Evolutionary conservation across 1,140 invertebrate species (phyloP), one percentile per base, ranked within the genome.

Genomic region (Meloidogyne hapla): DNA sequence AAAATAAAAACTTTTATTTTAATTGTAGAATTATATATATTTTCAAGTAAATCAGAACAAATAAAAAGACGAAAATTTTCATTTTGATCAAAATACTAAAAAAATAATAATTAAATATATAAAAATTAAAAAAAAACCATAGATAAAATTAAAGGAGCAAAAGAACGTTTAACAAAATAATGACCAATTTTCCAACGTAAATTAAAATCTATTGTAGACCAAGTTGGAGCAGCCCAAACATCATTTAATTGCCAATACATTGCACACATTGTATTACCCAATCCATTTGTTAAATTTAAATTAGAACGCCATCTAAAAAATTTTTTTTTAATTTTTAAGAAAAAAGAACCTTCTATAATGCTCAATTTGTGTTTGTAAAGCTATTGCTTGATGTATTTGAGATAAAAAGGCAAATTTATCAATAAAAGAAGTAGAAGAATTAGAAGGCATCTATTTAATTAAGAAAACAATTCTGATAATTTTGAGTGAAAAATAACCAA

Each of bases 191-290:
- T 86, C 85, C 85, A 86, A 23, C 71, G 66, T 1, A 82, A 77
- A 72, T 87, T 77, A 61, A 83, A 86, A 69, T 86, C 93, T 79
- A 97, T 93, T 18, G 93, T 91, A 38, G 94, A 92, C 96, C 96
- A 99, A 5, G 94, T 94, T 0, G 96, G 94, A 12, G 94, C 95
- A 85, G 93, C 93, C 96, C 96, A 98, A 40, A 98, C 71, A 33
- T 73, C 71, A 15, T 21, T 98, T 1, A 99, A 88, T 87, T 99
- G 96, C 97, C 97, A 99, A 89, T 98, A 99, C 56, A 99, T 89
- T 18, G 95, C 94, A 18, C 96, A 96, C 93, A 96, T 98, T 0
- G 90, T 91, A 33, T 89, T 80, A 1, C 89, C 88, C 73, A 83
- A 40, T 12, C 88, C 87, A 74, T 83, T 56, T 56, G 48, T 77